A percentile compares a stretch with the other conserved stretches of the same genome.
These are phyloP conservation scores for Ibidorhyncha struthersii DNA, from an alignment of 2,113 vertebrate genomes.

Conservation along the genomic window DNA sequence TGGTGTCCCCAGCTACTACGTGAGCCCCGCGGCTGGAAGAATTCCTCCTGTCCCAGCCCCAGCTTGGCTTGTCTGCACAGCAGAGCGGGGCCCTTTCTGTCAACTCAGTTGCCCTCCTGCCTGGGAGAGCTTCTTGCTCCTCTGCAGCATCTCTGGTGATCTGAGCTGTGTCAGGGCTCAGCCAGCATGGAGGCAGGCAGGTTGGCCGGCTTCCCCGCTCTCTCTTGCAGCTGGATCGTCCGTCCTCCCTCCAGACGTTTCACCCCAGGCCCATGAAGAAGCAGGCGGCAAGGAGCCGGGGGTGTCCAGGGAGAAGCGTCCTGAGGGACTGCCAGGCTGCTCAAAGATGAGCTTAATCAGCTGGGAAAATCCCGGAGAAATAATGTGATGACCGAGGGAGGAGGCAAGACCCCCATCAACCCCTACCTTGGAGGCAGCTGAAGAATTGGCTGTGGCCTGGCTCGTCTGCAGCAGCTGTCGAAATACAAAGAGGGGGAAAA, in stretches of 20 bases:
- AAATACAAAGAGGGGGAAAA: background rate
- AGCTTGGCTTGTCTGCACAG: background rate
- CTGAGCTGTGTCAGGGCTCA: background rate
- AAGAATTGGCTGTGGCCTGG: background rate
- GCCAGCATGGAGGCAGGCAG: background rate
- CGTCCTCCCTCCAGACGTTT: background rate
- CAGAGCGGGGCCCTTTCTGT: background rate
- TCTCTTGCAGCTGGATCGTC: background rate
- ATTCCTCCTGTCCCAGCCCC: background rate
- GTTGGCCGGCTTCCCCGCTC: fast-evolving
- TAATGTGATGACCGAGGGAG: background rate
- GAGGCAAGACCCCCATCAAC: background rate
- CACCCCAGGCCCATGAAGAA: background rate
- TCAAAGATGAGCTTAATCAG: background rate
- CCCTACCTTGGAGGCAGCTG: background rate
- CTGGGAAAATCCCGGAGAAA: background rate
- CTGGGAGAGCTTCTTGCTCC: background rate
- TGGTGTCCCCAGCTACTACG: background rate
- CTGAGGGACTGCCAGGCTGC: background rate
- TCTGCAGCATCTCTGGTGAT: background rate
- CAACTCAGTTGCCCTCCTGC: background rate
- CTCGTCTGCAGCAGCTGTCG: background rate
- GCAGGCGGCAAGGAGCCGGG: background rate
- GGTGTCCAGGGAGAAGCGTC: background rate
- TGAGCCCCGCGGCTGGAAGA: background rate